Evolutionary conservation across 2,888 invertebrate genomes (phyloP).

Genomic region (Heliconius cydno): DNA sequence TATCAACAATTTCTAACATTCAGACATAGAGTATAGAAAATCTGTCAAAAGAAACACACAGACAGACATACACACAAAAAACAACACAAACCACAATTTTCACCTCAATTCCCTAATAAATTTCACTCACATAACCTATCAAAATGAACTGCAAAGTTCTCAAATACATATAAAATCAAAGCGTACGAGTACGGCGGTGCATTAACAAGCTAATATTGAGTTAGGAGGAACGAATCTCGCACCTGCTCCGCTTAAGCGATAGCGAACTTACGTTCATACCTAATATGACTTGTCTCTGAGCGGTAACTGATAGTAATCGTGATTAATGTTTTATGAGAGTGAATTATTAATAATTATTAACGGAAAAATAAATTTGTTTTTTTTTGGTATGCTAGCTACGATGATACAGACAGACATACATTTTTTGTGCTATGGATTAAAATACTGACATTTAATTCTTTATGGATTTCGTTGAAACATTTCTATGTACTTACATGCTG

Average conservation of each 20-base stretch:
- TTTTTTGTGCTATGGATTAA: neutral
- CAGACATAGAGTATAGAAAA: neutral
- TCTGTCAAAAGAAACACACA: neutral
- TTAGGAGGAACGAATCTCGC: conserved; percentile 59
- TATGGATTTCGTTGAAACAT: no score
- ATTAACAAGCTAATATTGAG: conserved; percentile 73
- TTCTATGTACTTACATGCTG: no score
- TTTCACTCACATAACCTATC: neutral
- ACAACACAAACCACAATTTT: neutral
- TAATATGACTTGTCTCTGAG: conserved; percentile 21
- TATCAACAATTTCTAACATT: no score
- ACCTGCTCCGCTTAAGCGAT: conserved; percentile 53
- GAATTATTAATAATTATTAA: neutral
- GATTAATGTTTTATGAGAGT: conserved; percentile 1
- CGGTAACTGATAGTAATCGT: neutral
- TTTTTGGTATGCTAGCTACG: neutral
- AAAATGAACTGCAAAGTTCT: conserved; percentile 24
- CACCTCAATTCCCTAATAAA: neutral
- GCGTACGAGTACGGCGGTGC: conserved; percentile 48
- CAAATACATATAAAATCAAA: conserved; percentile 47
- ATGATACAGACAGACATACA: neutral
- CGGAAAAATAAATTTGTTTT: neutral
- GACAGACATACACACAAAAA: neutral
- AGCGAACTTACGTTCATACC: conserved; percentile 23
- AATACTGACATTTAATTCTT: no score